These are phyloP conservation scores for Cerastoderma edule DNA, from an alignment of 2,888 invertebrate genomes.

Conservation along the genomic window DNA sequence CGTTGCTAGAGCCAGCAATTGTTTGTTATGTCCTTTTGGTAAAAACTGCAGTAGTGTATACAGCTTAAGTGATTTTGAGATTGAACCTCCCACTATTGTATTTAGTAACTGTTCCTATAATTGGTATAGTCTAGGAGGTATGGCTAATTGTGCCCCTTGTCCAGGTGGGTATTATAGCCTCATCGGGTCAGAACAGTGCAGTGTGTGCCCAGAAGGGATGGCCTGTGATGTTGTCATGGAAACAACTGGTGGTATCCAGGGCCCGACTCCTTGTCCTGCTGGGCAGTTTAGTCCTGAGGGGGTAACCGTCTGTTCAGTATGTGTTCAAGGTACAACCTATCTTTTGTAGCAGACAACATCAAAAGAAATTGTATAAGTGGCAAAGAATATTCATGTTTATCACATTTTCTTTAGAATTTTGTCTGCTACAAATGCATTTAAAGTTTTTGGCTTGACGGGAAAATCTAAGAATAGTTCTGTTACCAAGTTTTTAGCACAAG, in stretches of 20 bases:
- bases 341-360: too few species aligned
- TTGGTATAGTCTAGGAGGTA: conserved; percentile 58
- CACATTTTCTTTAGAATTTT: too few species aligned
- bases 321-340: conserved; percentile 22
- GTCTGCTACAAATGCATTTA: too few species aligned
- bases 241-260: conserved; percentile 2
- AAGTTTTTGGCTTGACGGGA: too few species aligned
- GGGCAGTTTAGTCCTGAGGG: conserved; percentile 52
- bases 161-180: conserved; percentile 58
- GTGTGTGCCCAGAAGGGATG: conserved; percentile 57
- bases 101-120: conserved; percentile 55
- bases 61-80: background rate
- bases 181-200: conserved; percentile 31
- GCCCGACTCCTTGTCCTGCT: conserved; percentile 44
- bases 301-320: conserved; percentile 11
- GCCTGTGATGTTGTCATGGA: conserved; percentile 43
- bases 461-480: too few species aligned
- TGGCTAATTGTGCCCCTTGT: conserved; percentile 51
- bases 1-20: background rate
- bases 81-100: background rate
- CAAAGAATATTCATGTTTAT: too few species aligned
- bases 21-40: conserved; percentile 36
- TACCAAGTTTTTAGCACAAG: too few species aligned
- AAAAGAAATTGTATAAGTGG: too few species aligned
- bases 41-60: conserved; percentile 37